Percentiles rank a stretch among this genome's conserved stretches.
phyloP scores from a whole-genome alignment of 2,888 invertebrate species.

The Apotomis turbidana region DNA sequence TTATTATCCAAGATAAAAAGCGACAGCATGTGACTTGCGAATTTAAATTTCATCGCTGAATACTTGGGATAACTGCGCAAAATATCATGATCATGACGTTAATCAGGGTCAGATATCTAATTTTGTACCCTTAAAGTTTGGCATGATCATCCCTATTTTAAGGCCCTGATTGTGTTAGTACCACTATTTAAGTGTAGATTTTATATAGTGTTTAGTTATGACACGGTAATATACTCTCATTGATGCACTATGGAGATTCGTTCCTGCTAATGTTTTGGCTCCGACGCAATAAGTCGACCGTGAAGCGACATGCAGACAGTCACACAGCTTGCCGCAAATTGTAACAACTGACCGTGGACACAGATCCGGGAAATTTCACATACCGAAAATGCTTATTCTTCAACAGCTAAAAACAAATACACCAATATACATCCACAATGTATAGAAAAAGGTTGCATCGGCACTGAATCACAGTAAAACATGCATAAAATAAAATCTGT shows the following conservation, averaged over 20 bases:
- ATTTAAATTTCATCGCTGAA: no score
- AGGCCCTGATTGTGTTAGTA: no score
- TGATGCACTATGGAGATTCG: neutral
- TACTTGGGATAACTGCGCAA: no score
- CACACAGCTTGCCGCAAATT: conserved; percentile 72
- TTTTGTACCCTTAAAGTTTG: no score
- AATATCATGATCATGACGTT: no score
- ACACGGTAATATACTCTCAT: no score
- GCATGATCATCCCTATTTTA: no score
- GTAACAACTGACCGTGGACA: conserved; percentile 79
- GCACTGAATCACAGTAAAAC: conserved; percentile 42
- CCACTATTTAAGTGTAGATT: no score
- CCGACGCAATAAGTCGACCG: conserved; percentile 32
- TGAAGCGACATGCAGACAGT: conserved; percentile 76
- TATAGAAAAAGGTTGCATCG: conserved; percentile 48
- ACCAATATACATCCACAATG: conserved; percentile 80
- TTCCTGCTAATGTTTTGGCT: conserved; percentile 3
- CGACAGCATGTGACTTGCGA: no score
- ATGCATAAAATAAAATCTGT: conserved; percentile 31
- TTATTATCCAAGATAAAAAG: no score
- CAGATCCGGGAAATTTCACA: conserved; percentile 83
- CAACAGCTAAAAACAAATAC: conserved; percentile 82
- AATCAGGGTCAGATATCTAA: no score
- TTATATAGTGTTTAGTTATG: no score
- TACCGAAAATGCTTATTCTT: conserved; percentile 84